phyloP scores from a whole-genome alignment of 2,888 invertebrate species.

The Pachymerium ferrugineum region DNA sequence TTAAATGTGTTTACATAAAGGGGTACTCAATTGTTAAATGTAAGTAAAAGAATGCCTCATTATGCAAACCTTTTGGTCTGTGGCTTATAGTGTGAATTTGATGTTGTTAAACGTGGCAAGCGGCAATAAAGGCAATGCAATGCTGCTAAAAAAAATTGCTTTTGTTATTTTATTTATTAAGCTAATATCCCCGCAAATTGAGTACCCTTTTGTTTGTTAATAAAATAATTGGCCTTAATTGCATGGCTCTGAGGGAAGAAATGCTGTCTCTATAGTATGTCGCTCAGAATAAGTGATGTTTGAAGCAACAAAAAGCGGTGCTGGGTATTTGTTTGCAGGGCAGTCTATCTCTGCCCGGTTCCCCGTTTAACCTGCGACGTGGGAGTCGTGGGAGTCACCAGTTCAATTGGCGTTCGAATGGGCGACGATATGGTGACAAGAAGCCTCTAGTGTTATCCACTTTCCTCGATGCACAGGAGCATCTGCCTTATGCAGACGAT shows the following conservation, averaged over 20 bases:
- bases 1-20: too few species aligned
- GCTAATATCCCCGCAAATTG: too few species aligned
- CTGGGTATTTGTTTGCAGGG: conserved; percentile 59
- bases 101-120: too few species aligned
- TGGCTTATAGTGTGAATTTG: too few species aligned
- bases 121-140: too few species aligned
- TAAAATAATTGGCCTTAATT: too few species aligned
- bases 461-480: conserved; percentile 73
- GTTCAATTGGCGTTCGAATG: conserved; percentile 71
- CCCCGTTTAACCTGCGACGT: conserved; percentile 88
- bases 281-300: neutral
- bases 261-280: neutral
- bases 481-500: conserved; percentile 94
- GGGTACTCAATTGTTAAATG: too few species aligned
- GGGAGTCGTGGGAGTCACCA: conserved; percentile 88
- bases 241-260: neutral
- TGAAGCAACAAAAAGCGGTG: conserved; percentile 9
- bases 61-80: too few species aligned
- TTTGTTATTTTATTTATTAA: too few species aligned
- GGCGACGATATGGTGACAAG: conserved; percentile 70
- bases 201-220: too few species aligned
- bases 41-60: too few species aligned
- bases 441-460: conserved; percentile 91
- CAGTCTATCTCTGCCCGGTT: conserved; percentile 93
- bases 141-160: too few species aligned